These are phyloP conservation scores for Euproctis similis DNA, from an alignment of 2,888 invertebrate genomes.

Conservation along the genomic window DNA sequence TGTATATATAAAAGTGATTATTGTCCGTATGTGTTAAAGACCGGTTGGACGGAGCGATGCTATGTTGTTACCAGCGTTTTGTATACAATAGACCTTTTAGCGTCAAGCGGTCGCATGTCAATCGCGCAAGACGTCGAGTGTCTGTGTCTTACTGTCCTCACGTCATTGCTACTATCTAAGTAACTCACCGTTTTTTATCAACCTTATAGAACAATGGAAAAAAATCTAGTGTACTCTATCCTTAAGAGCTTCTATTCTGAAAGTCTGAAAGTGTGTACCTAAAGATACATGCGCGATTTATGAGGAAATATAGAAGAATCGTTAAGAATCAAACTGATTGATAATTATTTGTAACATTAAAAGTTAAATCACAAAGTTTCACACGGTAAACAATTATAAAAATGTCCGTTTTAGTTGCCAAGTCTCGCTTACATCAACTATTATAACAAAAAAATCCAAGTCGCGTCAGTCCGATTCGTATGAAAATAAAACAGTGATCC, in stretches of 20 bases:
- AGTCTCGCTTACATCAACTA: conserved; percentile 57
- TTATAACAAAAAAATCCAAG: conserved; percentile 69
- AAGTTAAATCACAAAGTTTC: conserved; percentile 18
- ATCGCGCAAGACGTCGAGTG: conserved; percentile 46
- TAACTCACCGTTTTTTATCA: conserved; percentile 13
- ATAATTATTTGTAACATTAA: conserved; percentile 19
- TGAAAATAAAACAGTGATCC: conserved; percentile 72
- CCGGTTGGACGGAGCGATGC: conserved; percentile 54
- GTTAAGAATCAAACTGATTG: neutral
- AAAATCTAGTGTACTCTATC: too few relatives aligned
- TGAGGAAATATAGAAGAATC: too few relatives aligned
- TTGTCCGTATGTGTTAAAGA: conserved; percentile 71
- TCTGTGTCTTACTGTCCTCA: conserved; percentile 49
- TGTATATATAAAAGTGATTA: conserved; percentile 72
- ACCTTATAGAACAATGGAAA: too few relatives aligned
- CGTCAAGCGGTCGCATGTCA: conserved; percentile 69
- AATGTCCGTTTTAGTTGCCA: conserved; percentile 52
- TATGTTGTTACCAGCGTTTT: conserved; percentile 65
- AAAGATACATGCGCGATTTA: too few relatives aligned
- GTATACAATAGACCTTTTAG: conserved; percentile 76
- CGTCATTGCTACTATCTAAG: conserved; percentile 17
- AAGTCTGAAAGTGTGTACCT: too few relatives aligned
- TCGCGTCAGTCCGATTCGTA: conserved; percentile 62
- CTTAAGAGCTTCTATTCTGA: too few relatives aligned
- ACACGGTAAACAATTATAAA: conserved; percentile 41